Base-by-base conservation (phyloP, 2,888 invertebrate genomes). In the Diaphora mendica region DNA sequence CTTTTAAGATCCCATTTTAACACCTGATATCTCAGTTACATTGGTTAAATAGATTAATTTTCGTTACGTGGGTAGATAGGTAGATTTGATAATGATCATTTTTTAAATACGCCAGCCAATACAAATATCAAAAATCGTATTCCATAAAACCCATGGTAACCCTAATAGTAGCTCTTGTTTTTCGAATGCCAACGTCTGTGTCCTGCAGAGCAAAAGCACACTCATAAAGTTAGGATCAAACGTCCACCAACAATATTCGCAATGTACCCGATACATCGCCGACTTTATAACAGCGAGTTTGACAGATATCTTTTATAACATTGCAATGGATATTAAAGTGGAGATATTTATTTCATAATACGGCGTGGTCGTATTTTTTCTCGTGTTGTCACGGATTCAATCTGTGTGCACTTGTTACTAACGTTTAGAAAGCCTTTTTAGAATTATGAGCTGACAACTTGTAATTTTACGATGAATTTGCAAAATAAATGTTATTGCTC, bases 201-300 rank as follows among this genome's bases (percentile, higher is more conserved):
- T 93, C 94, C 93, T 89, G 93, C 90, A 82, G 93, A 79, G 93
- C 88, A 84, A 79, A 85, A 85, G 82, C 82, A 85, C 85, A 90
- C 86, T 88, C 88, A 88, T 89, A 91, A 89, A 90, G 86, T 79
- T 70, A 77, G 64, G 75, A 83, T 83, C 86, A 84, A 82, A 79
- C 78, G 73, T 80, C 76, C 66, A 73, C 72, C 66, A 72, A 79
- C 65, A 77, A 64, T 30, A 71, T 66, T 76, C 76, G 73, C 72
- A 39, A 67, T 71, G 67, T 68, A 68, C 23, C 59, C 17, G 15
- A 73, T 80, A 72, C 78, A 82, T 79, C 75, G 82, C 73, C 66
- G 67, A 62, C 68, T 76, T 64, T 73, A 65, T 64, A 59, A n/a
- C 55, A 26, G 59, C 73, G 51, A 68, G 62, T 67, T 72, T 76